These are phyloP conservation scores for Thunnus maccoyii DNA, from an alignment of 2,113 vertebrate genomes.

Conservation along the genomic window DNA sequence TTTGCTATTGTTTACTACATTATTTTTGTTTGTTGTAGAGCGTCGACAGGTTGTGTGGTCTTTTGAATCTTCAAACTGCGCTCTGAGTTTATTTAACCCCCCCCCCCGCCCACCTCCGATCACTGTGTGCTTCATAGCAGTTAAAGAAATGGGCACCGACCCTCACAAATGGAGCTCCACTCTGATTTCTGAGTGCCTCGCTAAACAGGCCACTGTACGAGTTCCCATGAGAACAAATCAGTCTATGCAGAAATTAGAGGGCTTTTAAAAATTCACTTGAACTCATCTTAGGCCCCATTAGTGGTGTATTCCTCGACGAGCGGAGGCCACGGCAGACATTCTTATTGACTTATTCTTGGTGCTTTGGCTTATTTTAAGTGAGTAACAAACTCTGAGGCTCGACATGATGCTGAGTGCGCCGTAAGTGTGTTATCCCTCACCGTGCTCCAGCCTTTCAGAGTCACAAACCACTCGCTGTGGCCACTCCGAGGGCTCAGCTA, in stretches of 20 bases:
- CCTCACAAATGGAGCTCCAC: constrained; percentile 46
- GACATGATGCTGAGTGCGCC: constrained; percentile 52
- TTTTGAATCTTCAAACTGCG: constrained; percentile 51
- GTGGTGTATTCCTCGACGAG: constrained; percentile 59
- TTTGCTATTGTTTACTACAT: constrained; percentile 64
- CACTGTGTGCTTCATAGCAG: constrained; percentile 41
- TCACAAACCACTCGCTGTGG: constrained; percentile 38
- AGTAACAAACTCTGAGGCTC: constrained; percentile 68
- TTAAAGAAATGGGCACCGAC: constrained; percentile 54
- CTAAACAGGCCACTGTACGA: constrained; percentile 50
- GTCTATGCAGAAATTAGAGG: constrained; percentile 74
- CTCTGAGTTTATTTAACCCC: constrained; percentile 37
- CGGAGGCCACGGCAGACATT: constrained; percentile 65
- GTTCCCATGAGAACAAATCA: constrained; percentile 72
- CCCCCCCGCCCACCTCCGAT: constrained; percentile 22
- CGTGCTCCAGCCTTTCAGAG: constrained; percentile 45
- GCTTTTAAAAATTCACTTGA: constrained; percentile 80
- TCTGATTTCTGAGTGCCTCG: constrained; percentile 53
- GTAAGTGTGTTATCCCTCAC: constrained; percentile 66
- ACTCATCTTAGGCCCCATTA: constrained; percentile 78
- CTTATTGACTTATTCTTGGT: constrained; percentile 79
- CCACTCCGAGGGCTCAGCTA: constrained; percentile 17
- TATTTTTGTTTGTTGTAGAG: constrained; percentile 68
- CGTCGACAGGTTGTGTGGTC: constrained; percentile 66
- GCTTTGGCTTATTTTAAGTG: constrained; percentile 76